Evolutionary conservation across 2,888 invertebrate genomes (phyloP), one percentile per base, ranked within the genome.

Genomic region (Acrobasis consociella): DNA sequence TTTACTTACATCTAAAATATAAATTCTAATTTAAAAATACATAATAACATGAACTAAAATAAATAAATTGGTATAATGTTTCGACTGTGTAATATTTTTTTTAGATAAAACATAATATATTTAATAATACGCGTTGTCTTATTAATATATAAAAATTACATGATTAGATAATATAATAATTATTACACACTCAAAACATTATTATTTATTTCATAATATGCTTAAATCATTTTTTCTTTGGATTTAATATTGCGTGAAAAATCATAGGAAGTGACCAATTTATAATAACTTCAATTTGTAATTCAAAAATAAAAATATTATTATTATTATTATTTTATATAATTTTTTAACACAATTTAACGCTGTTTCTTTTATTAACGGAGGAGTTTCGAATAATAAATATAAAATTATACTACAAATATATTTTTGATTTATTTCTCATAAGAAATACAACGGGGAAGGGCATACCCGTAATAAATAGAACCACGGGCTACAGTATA

Each of bases 171-270:
- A 49, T 38, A 50, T 39, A 58, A 56, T 58, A 58, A 52, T 55
- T 39, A 50, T 39, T 31, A 62, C 56, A 50, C 56, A 51, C 49
- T 15, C 49, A 56, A 55, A 62, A 62, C 62, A 62, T 55, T 38
- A 53, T 38, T 46, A 46, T 51, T 58, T 42, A 53, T 56, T 56
- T 17, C 15, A 9, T 16, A 62, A 69, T 70, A 64, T 37, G 49
- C 60, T 69, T 69, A 65, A 72, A 73, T 69, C 70, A 72, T 73
- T 64, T 68, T 68, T 74, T 83, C 84, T 83, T 83, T 82, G 83
- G 83, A 72, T 69, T 72, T 63, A 67, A 75, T 80, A 83, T 82
- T 81, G 78, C 81, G 66, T 69, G 68, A 62, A 72, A 22, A 67
- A 62, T 64, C 64, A 72, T 67, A 69, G 67, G 71, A 75, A 70